Conservation (phyloP, 2,888 invertebrate genomes). For the Nomada goodeniana region DNA sequence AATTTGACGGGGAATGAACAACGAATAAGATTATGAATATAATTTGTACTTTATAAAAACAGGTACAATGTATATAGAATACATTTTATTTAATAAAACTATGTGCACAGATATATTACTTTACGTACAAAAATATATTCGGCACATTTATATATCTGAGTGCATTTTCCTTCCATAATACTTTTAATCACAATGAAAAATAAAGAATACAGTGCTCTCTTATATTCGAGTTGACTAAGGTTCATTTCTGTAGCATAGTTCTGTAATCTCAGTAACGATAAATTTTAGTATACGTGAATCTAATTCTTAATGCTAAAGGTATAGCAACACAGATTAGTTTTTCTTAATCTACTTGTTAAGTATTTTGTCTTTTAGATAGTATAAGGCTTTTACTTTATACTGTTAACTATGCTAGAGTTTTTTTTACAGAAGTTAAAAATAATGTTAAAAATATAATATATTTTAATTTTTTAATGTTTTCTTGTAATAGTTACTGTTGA, state of each 20-base stretch:
- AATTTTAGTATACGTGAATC: background rate
- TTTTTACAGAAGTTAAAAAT: background rate
- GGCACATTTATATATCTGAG: background rate
- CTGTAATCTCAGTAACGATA: background rate
- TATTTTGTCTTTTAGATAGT: background rate
- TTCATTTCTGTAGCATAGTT: background rate
- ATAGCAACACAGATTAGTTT: slow-evolving; percentile 23
- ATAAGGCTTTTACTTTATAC: background rate
- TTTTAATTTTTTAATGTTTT: background rate
- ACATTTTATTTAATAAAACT: slow-evolving; percentile 22
- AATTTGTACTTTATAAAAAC: slow-evolving; percentile 2
- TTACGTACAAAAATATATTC: slow-evolving; percentile 41
- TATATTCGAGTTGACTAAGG: background rate
- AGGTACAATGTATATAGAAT: slow-evolving; percentile 6
- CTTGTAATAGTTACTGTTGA: background rate
- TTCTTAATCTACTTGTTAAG: slow-evolving; percentile 19
- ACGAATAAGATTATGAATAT: background rate
- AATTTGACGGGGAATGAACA: background rate
- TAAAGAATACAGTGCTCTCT: background rate
- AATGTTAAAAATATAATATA: background rate
- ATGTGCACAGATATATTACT: slow-evolving; percentile 39
- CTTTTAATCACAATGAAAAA: background rate
- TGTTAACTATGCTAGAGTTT: background rate
- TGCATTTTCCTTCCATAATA: background rate
- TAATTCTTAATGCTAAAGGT: background rate